Percentiles rank a stretch among this genome's conserved stretches.
Evolutionary conservation across 2,797 vertebrate species (phyloP).

Genomic region (Phoebastria nigripes): DNA sequence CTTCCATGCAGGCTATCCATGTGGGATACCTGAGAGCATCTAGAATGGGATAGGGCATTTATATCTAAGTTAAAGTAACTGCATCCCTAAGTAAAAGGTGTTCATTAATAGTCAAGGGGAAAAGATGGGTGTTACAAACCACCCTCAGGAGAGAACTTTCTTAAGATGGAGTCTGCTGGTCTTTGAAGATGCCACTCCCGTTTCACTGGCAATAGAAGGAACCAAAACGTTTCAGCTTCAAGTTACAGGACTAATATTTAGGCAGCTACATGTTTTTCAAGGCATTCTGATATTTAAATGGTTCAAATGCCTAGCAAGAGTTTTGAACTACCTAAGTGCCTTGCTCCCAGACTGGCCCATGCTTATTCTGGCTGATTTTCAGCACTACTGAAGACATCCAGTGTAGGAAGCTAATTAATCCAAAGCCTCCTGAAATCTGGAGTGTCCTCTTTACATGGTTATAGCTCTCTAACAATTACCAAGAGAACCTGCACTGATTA

Average conservation of each 20-base stretch:
- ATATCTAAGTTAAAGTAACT: not conserved
- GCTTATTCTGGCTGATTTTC: not conserved
- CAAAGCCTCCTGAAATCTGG: not conserved
- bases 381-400: not conserved
- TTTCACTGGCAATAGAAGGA: not conserved
- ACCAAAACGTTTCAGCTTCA: not conserved
- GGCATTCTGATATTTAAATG: not conserved
- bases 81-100: not conserved
- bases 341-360: not conserved
- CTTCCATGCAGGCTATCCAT: not conserved
- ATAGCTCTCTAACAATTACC: not conserved
- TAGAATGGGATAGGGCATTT: not conserved
- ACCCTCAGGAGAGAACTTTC: not conserved
- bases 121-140: not conserved
- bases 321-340: not conserved
- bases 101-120: not conserved
- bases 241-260: not conserved
- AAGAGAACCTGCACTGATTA: not conserved
- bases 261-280: not conserved
- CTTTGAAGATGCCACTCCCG: not conserved
- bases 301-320: not conserved
- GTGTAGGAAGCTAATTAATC: not conserved
- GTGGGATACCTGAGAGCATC: not conserved
- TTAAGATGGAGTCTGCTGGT: not conserved
- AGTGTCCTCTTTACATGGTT: not conserved